These are phyloP conservation scores for Gobionotothen gibberifrons DNA, from an alignment of 2,797 vertebrate species.

Conservation along the genomic window DNA sequence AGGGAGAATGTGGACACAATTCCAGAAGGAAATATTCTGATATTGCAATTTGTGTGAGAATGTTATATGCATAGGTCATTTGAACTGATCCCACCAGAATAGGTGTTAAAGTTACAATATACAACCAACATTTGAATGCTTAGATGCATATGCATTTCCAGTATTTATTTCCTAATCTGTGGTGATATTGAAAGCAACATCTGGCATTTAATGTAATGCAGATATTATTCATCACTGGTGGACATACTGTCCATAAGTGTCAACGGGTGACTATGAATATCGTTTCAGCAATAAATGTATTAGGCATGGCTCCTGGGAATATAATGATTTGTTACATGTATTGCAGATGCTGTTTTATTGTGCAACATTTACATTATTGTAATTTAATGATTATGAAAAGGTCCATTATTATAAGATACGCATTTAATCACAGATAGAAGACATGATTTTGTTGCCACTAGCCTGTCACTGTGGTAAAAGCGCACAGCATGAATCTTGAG, in stretches of 20 bases:
- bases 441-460: slow-evolving; percentile 24
- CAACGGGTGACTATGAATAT: slow-evolving; percentile 16
- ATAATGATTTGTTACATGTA: slow-evolving; percentile 21
- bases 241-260: slow-evolving; percentile 15
- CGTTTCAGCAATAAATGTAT: slow-evolving; percentile 7
- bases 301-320: neutral
- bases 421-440: slow-evolving; percentile 53
- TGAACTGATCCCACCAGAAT: neutral
- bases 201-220: slow-evolving; percentile 38
- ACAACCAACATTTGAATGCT: slow-evolving; percentile 6
- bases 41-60: slow-evolving; percentile 44
- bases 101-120: neutral
- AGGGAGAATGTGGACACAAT: slow-evolving; percentile 43
- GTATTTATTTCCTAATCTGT: slow-evolving; percentile 12
- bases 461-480: slow-evolving; percentile 48
- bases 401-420: slow-evolving; percentile 48
- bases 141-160: neutral
- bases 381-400: slow-evolving; percentile 46
- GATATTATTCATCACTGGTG: slow-evolving; percentile 39
- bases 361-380: slow-evolving; percentile 32
- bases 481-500: slow-evolving; percentile 32
- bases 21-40: slow-evolving; percentile 56
- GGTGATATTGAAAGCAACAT: slow-evolving; percentile 27
- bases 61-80: neutral
- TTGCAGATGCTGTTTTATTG: slow-evolving; percentile 28